Evolutionary conservation across 2,888 invertebrate species (phyloP), one percentile per base, ranked within the genome.

Genomic region (Heteromurus nitidus): DNA sequence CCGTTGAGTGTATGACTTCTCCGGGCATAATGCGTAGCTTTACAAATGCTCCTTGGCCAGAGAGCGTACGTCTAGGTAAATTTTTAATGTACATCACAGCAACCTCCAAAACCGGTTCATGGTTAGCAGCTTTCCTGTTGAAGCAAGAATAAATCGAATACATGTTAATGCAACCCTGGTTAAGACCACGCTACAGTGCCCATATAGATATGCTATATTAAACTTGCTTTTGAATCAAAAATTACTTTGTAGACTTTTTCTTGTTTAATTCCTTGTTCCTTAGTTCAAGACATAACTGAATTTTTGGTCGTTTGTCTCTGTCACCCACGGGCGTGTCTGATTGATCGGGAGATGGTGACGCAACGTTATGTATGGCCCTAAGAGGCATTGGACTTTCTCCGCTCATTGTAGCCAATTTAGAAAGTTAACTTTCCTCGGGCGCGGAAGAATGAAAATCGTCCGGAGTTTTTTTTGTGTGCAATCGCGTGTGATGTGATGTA

Each of bases 251-350:
- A 1, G 58, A 22, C 20, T 9, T 53, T 47, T 22, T 75, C 42
- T 50, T 67, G 31, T 42, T 42, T 26, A 58, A 72, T 53, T 77
- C 77, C 50, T 84, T 80, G 16, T 82, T 65, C 11, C 84, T 60
- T 5, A 85, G 44, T 24, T 85, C 85, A 9, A 85, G 53, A 47
- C 85, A 85, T 3, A 84, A 22, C 72, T 84, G 84, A 11, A 85
- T 74, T 67, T 84, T 85, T 2, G 80, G 50, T 5, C 22, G 26
- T 1, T 55, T 69, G 22, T 84, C 82, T 18, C 67, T 28, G 60
- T 84, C 83, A 3, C 85, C 85, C 11, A 85, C 79, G 3, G 83
- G 84, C 2, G 84, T 84, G n/a, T n/a, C n/a, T n/a, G n/a, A n/a
- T n/a, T 36, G 53, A 16, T 65, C 70, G 3, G 24, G 22, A 30